Base-by-base conservation (phyloP, 2,113 vertebrate genomes). In the Petrocephalus zakoni region DNA sequence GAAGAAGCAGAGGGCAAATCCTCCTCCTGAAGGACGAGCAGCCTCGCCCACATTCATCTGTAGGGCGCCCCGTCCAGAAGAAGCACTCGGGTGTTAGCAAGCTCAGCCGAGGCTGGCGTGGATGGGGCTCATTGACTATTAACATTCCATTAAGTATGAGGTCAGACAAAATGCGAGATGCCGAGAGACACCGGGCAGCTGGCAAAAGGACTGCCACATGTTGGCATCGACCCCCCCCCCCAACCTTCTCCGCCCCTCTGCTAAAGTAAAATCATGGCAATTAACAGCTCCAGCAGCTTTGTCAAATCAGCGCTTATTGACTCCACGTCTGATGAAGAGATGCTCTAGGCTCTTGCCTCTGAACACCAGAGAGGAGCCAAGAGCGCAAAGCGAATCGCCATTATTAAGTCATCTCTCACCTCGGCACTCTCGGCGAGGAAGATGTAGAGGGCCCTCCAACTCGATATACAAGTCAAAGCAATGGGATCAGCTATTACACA, bases 141-240 rank as follows among this genome's bases (percentile, higher is more conserved):
- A 92, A 91, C 89, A 90, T 89, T 90, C 90, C 89, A 89, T 92
- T 91, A 93, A 91, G 89, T 90, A 90, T 91, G 87, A 92, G 87
- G 86, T 88, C 89, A 90, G 89, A 91, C 91, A 91, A 91, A 92
- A 89, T n/a, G 22, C 68, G 75, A 86, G 78, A 82, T 55, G 78
- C 42, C 55, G 75, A 78, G 89, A 87, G 75, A 68, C 56, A 87
- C 47, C 55, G 75, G 91, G 89, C 89, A 90, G 89, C 90, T 90
- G 90, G 89, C 42, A 55, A 88, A 82, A 86, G 53, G 64, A 49
- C 78, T 21, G 68, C 90, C 91, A 90, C 89, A 92, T 93, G 91
- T 89, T 92, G 61, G 34, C 49, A 53, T 58, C 42, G 51, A 52
- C 15, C 55, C 53, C 55, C 22, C 22, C 75, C 85, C 19, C 52